A percentile compares a stretch with the other conserved stretches of the same genome.
phyloP scores from a whole-genome alignment of 2,888 invertebrate genomes.

The Thera obeliscata region DNA sequence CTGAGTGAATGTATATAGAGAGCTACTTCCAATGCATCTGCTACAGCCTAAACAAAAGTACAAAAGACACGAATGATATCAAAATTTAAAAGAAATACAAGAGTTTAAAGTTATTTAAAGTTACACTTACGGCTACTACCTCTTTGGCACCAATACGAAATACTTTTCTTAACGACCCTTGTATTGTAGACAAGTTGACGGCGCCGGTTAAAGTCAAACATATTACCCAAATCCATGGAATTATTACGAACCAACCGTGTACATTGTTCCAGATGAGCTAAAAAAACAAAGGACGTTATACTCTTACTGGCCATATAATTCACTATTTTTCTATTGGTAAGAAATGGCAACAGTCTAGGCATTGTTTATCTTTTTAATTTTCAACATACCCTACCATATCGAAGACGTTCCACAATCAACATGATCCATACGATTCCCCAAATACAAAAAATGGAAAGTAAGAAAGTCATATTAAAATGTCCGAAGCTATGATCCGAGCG shows the following conservation, averaged over 20 bases:
- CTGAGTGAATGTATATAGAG: slow-evolving; percentile 72
- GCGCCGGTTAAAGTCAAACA: slow-evolving; percentile 52
- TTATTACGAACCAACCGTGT: slow-evolving; percentile 55
- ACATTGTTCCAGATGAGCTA: slow-evolving; percentile 75
- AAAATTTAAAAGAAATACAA: not conserved
- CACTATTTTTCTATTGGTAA: too few species aligned
- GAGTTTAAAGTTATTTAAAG: not conserved
- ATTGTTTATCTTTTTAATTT: slow-evolving; percentile 1
- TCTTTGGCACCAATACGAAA: slow-evolving; percentile 62
- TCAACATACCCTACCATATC: slow-evolving; percentile 61
- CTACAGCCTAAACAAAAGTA: slow-evolving; percentile 53
- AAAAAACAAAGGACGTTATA: slow-evolving; percentile 36
- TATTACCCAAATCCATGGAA: slow-evolving; percentile 66
- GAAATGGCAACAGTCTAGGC: too few species aligned
- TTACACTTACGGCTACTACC: slow-evolving; percentile 58
- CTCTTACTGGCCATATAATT: not conserved
- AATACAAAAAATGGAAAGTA: slow-evolving; percentile 49
- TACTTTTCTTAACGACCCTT: slow-evolving; percentile 50
- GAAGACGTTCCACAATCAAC: slow-evolving; percentile 60
- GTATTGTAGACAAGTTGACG: slow-evolving; percentile 44
- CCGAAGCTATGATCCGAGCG: slow-evolving; percentile 52
- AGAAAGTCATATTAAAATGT: slow-evolving; percentile 56
- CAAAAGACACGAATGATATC: not conserved
- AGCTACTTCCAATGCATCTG: slow-evolving; percentile 67
- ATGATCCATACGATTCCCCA: slow-evolving; percentile 67